These are phyloP conservation scores for Morphnarchus princeps DNA, from an alignment of 2,113 vertebrate genomes.

Conservation along the genomic window DNA sequence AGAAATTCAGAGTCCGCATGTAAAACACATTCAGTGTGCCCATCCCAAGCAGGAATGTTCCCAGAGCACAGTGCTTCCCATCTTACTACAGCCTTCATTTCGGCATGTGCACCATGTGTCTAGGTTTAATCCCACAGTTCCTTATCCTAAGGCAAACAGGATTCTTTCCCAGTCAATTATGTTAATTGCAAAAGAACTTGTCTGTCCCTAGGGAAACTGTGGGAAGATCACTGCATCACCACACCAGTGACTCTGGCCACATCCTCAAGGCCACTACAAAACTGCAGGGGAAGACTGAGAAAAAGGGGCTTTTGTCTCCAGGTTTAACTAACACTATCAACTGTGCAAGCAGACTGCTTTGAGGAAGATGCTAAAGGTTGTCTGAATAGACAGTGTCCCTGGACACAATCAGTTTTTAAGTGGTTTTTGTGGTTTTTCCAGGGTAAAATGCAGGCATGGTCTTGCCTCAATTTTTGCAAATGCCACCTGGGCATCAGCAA, in stretches of 20 bases:
- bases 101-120: background rate
- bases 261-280: background rate
- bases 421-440: background rate
- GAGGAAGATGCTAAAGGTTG: background rate
- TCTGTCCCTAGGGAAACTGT: slow-evolving; percentile 24
- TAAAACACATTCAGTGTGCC: accelerated
- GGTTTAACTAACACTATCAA: background rate
- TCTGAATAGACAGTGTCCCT: accelerated
- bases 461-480: background rate
- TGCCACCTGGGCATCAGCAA: background rate
- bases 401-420: background rate
- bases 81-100: background rate
- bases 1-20: accelerated
- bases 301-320: background rate
- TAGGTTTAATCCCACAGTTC: slow-evolving; percentile 34
- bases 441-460: background rate
- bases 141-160: background rate
- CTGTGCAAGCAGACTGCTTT: background rate
- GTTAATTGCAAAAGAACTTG: slow-evolving; percentile 12
- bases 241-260: background rate
- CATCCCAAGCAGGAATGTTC: background rate
- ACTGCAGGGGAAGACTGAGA: background rate
- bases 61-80: background rate
- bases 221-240: background rate
- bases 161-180: slow-evolving; percentile 52